Percentiles rank a stretch among this genome's conserved stretches.
phyloP scores from a whole-genome alignment of 2,113 vertebrate species.

The Geococcyx californianus region DNA sequence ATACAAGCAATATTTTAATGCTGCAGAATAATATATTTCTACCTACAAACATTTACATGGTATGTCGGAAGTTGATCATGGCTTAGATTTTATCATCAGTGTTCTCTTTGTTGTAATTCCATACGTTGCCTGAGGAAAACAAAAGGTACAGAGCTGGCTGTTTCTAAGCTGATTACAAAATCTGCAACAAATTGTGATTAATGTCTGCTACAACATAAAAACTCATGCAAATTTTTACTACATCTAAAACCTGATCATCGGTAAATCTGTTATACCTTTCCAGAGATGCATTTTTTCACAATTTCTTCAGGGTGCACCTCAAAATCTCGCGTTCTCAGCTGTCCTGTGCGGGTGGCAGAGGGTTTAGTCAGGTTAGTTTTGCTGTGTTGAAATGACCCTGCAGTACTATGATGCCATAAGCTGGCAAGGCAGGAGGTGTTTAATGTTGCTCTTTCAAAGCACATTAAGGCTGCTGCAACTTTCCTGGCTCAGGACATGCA shows the following conservation, averaged over 20 bases:
- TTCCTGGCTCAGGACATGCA: neutral
- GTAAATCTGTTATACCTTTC: neutral
- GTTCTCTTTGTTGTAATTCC: neutral
- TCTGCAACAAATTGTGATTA: neutral
- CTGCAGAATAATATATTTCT: neutral
- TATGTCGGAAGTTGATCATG: neutral
- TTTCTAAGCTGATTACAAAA: neutral
- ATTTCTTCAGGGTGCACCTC: neutral
- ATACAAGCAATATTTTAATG: neutral
- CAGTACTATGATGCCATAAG: neutral
- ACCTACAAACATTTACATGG: neutral
- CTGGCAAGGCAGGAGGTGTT: conserved; percentile 27
- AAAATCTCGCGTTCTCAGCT: neutral
- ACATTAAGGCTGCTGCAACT: neutral
- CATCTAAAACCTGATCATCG: neutral
- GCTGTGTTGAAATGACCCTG: neutral
- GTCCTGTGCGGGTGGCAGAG: neutral
- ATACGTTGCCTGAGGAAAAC: neutral
- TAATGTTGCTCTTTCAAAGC: conserved; percentile 27
- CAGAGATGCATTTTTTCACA: neutral
- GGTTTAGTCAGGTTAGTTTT: neutral
- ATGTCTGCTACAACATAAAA: neutral
- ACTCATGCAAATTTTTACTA: neutral
- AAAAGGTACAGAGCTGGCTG: neutral
- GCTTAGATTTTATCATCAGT: neutral